These are phyloP conservation scores for Montipora cactus DNA, from an alignment of 64 coral and sea anemone genomes.

Conservation along the genomic window DNA sequence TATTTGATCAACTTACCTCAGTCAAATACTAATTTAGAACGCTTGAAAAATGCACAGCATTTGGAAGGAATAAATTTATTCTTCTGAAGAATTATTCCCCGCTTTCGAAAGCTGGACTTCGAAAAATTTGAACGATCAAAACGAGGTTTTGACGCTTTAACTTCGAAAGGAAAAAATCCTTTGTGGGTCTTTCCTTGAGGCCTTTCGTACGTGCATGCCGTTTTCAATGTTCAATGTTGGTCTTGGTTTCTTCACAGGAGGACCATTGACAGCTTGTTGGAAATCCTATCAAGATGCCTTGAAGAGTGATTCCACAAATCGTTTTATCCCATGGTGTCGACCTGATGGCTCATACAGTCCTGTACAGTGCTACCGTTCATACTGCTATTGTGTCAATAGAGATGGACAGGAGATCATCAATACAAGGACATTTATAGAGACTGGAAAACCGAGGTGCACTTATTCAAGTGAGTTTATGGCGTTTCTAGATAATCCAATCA, in stretches of 20 bases:
- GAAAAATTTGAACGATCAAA: no score
- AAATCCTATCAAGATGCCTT: conserved; percentile 60
- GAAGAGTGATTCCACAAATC: conserved; percentile 19
- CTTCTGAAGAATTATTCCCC: no score
- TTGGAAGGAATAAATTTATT: no score
- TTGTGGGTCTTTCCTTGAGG: no score
- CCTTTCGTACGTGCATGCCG: not conserved
- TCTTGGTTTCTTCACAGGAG: conserved; percentile 16
- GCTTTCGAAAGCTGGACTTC: no score
- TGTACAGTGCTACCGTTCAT: conserved; percentile 61
- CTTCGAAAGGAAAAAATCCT: no score
- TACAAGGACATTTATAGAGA: conserved; percentile 60
- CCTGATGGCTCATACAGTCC: conserved; percentile 73
- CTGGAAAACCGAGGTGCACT: conserved; percentile 78
- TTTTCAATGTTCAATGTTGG: not conserved
- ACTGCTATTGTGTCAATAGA: conserved; percentile 83
- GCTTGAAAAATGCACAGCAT: no score
- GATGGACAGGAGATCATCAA: conserved; percentile 59
- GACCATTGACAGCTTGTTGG: conserved; percentile 28
- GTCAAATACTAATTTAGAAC: no score
- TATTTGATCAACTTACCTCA: no score
- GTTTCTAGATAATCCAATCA: not conserved
- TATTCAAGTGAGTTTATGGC: conserved; percentile 53
- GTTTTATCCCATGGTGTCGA: conserved; percentile 63
- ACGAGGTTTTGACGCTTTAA: no score